Evolutionary conservation across 2,888 invertebrate species (phyloP).

Genomic region (Euzophera pinguis): DNA sequence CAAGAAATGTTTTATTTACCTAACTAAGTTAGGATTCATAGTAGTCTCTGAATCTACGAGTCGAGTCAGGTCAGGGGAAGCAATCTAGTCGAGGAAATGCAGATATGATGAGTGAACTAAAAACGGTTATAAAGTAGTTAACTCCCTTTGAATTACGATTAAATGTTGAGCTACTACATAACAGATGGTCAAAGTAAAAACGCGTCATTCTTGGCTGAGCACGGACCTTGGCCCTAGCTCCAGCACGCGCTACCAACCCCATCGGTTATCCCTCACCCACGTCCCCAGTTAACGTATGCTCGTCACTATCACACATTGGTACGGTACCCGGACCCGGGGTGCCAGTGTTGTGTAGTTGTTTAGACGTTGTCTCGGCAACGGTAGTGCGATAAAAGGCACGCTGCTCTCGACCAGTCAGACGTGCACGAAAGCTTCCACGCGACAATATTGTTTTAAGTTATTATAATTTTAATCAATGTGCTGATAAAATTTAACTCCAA

Average conservation of each 20-base stretch:
- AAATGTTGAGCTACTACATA: constrained; percentile 18
- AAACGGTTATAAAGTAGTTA: background rate
- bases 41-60: too few relatives aligned
- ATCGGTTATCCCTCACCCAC: constrained; percentile 47
- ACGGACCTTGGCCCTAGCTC: constrained; percentile 52
- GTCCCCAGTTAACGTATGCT: constrained; percentile 27
- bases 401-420: constrained; percentile 51
- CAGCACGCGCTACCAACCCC: constrained; percentile 59
- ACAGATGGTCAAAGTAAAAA: constrained; percentile 61
- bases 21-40: too few relatives aligned
- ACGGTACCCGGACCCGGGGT: constrained; percentile 38
- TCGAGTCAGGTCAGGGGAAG: too few relatives aligned
- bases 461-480: constrained; percentile 18
- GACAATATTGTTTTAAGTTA: constrained; percentile 44
- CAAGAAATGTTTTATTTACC: too few relatives aligned
- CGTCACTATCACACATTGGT: constrained; percentile 49
- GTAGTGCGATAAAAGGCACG: constrained; percentile 61
- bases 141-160: background rate
- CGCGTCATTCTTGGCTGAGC: constrained; percentile 70
- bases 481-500: constrained; percentile 11
- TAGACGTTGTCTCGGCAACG: constrained; percentile 72
- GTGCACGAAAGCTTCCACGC: constrained; percentile 50
- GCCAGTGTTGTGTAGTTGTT: constrained; percentile 66
- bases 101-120: background rate
- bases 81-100: too few relatives aligned